Conservation (phyloP, 2,113 vertebrate species). For the Neogobius melanostomus region DNA sequence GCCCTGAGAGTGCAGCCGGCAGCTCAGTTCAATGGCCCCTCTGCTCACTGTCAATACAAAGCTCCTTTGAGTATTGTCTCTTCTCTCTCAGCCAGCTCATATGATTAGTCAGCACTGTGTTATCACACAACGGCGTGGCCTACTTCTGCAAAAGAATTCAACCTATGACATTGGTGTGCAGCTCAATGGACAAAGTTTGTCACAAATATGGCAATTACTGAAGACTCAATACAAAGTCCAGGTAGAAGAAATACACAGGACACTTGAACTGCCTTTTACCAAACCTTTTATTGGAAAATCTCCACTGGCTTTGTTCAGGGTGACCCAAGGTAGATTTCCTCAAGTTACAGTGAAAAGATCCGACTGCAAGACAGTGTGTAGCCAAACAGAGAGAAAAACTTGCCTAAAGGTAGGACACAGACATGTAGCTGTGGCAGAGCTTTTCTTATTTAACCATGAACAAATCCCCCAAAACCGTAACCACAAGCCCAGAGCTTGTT, state of each 20-base stretch:
- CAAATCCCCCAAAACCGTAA: slow-evolving; percentile 30
- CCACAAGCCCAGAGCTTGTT: slow-evolving; percentile 27
- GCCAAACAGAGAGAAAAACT: slow-evolving; percentile 31
- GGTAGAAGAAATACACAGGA: slow-evolving; percentile 64
- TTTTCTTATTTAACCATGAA: slow-evolving; percentile 37
- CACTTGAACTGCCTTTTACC: slow-evolving; percentile 6
- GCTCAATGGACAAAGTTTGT: slow-evolving; percentile 75
- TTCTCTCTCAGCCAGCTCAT: slow-evolving; percentile 50
- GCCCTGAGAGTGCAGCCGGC: slow-evolving; percentile 1
- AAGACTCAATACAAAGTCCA: slow-evolving; percentile 31
- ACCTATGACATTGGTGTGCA: slow-evolving; percentile 80
- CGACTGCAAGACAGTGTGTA: neutral
- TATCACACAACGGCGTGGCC: slow-evolving; percentile 73
- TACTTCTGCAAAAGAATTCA: slow-evolving; percentile 77
- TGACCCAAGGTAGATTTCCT: neutral
- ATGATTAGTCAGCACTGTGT: slow-evolving; percentile 80
- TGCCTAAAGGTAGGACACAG: slow-evolving; percentile 22
- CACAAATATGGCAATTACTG: slow-evolving; percentile 34
- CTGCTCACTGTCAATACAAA: slow-evolving; percentile 58
- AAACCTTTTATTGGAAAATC: neutral
- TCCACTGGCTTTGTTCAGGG: neutral
- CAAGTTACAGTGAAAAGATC: too few species aligned
- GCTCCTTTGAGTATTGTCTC: slow-evolving; percentile 68
- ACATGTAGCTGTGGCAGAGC: slow-evolving; percentile 19
- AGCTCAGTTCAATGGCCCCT: slow-evolving; percentile 37